Evolutionary conservation across 1,140 invertebrate genomes (phyloP).

Genomic region (Littorina saxatilis): DNA sequence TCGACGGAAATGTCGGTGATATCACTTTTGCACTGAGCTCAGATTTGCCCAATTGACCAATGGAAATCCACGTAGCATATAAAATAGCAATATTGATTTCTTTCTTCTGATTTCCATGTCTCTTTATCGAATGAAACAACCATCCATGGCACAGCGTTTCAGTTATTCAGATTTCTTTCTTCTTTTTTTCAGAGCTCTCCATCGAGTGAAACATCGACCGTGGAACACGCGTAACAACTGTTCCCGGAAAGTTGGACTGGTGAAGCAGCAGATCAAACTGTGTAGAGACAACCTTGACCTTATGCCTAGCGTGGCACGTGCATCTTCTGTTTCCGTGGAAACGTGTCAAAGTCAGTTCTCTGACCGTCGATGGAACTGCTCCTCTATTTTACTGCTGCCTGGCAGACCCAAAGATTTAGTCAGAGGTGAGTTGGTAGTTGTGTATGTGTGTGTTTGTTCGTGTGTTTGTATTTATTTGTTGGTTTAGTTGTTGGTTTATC

Average conservation of each 20-base stretch:
- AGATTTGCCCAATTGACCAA: too few relatives aligned
- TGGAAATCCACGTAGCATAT: too few relatives aligned
- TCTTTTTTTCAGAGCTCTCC: conserved; percentile 54
- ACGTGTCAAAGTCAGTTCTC: conserved; percentile 85
- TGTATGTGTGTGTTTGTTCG: too few relatives aligned
- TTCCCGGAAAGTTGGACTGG: conserved; percentile 79
- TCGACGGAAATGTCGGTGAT: too few relatives aligned
- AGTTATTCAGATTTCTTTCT: too few relatives aligned
- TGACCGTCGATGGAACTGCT: conserved; percentile 90
- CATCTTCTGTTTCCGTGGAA: conserved; percentile 82
- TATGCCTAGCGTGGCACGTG: conserved; percentile 85
- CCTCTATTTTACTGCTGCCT: conserved; percentile 84
- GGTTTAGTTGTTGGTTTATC: too few relatives aligned
- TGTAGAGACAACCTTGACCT: conserved; percentile 87
- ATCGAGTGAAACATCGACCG: conserved; percentile 50
- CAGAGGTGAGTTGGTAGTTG: conserved; percentile 79
- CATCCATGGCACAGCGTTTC: too few relatives aligned
- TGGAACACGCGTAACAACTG: conserved; percentile 58
- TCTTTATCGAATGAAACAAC: too few relatives aligned
- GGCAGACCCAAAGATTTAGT: conserved; percentile 88
- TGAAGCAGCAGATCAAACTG: conserved; percentile 84
- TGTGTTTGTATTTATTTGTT: too few relatives aligned
- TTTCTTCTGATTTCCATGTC: too few relatives aligned
- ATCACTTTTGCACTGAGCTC: too few relatives aligned
- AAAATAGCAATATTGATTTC: too few relatives aligned